Conservation (phyloP, 2,113 vertebrate species). For the Eurypyga helias region DNA sequence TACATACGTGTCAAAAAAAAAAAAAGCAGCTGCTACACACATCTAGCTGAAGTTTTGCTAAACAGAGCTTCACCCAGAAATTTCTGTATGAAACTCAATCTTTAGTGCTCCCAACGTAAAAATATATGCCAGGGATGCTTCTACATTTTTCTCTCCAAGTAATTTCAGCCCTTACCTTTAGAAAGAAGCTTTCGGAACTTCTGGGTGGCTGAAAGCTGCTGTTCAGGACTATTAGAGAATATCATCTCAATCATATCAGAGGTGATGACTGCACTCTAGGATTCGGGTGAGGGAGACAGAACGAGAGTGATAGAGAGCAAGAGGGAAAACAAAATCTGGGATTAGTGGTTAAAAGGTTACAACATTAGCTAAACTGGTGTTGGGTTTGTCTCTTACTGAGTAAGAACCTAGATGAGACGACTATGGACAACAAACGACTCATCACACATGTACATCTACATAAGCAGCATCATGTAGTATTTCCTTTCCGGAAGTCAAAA, state of each 20-base stretch:
- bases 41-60: not conserved
- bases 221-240: conserved; percentile 93
- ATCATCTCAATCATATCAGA: conserved; percentile 99
- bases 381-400: not conserved
- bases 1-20: not conserved
- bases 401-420: not conserved
- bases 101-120: not conserved
- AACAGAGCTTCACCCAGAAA: not conserved
- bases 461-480: not conserved
- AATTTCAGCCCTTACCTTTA: conserved; percentile 84
- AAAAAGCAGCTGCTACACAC: not conserved
- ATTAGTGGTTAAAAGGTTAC: not conserved
- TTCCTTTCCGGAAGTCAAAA: not conserved
- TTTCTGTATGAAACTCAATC: not conserved
- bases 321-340: not conserved
- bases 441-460: not conserved
- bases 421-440: not conserved
- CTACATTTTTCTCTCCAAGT: not conserved
- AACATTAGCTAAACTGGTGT: not conserved
- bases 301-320: not conserved
- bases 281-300: not conserved
- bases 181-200: conserved; percentile 97
- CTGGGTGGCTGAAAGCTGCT: conserved; percentile 96
- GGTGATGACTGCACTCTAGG: conserved; percentile 88
- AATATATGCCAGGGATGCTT: not conserved